phyloP scores from a whole-genome alignment of 2,797 vertebrate genomes.

The Stomatorhinus walkeri region DNA sequence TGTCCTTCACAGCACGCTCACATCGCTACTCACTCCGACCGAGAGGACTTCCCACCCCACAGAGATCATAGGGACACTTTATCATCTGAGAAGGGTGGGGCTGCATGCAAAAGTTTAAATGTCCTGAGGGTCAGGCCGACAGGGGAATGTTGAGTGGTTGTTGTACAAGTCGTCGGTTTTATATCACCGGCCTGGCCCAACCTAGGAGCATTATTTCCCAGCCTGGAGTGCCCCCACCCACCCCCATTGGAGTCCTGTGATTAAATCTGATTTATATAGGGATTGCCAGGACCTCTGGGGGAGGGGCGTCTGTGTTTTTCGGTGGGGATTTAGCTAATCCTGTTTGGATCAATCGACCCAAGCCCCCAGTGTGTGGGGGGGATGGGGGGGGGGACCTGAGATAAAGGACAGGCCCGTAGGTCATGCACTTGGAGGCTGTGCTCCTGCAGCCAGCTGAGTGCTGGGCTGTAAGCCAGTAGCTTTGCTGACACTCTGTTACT shows the following conservation, averaged over 20 bases:
- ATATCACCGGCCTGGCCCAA: not conserved
- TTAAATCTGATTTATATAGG: conserved; percentile 9
- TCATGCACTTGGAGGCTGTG: not conserved
- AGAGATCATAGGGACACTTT: not conserved
- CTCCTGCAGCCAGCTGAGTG: not conserved
- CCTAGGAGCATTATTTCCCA: not conserved
- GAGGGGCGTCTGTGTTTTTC: not conserved
- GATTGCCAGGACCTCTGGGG: not conserved
- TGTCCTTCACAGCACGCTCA: not conserved
- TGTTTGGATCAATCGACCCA: not conserved
- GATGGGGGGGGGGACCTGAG: not conserved
- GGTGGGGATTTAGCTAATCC: not conserved
- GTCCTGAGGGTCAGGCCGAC: not conserved
- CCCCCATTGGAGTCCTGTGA: not conserved
- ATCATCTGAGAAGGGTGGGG: not conserved
- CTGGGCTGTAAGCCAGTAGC: conserved; percentile 20
- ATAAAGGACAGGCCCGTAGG: not conserved
- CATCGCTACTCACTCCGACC: not conserved
- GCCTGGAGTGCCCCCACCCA: not conserved
- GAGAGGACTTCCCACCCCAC: not conserved
- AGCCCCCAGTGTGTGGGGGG: not conserved
- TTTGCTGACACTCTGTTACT: conserved; percentile 12
- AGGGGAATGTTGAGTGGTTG: not conserved
- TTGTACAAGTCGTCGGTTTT: not conserved
- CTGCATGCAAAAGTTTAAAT: not conserved